Percentiles rank a stretch among this genome's conserved stretches.
phyloP scores from a whole-genome alignment of 2,797 vertebrate species.

The Bovichtus variegatus region DNA sequence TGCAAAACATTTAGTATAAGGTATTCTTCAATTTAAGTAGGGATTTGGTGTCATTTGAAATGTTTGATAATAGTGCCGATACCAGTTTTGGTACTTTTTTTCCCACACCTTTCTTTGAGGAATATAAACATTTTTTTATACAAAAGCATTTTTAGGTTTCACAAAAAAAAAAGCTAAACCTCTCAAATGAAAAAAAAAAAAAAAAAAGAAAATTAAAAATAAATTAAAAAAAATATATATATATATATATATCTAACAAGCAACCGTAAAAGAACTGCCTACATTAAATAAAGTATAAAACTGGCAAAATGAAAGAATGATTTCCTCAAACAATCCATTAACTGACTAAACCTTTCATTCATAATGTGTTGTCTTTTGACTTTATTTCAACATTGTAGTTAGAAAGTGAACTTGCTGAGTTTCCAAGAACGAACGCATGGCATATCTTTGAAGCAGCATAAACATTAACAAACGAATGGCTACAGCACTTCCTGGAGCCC shows the following conservation, averaged over 20 bases:
- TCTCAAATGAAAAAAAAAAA: background rate
- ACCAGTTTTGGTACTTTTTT: too few species aligned
- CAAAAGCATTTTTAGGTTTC: background rate
- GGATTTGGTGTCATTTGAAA: background rate
- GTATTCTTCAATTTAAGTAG: background rate
- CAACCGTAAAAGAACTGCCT: background rate
- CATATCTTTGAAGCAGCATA: constrained; percentile 8
- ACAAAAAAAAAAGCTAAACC: background rate
- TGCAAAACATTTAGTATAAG: background rate
- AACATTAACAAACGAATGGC: background rate
- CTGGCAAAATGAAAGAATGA: background rate
- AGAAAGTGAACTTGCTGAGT: background rate
- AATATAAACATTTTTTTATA: background rate
- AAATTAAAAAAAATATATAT: too few species aligned
- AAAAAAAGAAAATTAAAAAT: too few species aligned
- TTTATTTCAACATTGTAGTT: background rate
- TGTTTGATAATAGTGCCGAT: background rate
- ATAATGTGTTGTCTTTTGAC: background rate
- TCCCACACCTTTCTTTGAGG: background rate
- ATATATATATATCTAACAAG: background rate
- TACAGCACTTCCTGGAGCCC: constrained; percentile 4
- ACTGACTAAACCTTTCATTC: background rate
- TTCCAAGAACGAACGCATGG: background rate
- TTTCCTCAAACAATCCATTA: background rate
- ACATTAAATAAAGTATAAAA: background rate